phyloP scores from a whole-genome alignment of 1,140 invertebrate genomes.

The Phymorhynchus buccinoides region DNA sequence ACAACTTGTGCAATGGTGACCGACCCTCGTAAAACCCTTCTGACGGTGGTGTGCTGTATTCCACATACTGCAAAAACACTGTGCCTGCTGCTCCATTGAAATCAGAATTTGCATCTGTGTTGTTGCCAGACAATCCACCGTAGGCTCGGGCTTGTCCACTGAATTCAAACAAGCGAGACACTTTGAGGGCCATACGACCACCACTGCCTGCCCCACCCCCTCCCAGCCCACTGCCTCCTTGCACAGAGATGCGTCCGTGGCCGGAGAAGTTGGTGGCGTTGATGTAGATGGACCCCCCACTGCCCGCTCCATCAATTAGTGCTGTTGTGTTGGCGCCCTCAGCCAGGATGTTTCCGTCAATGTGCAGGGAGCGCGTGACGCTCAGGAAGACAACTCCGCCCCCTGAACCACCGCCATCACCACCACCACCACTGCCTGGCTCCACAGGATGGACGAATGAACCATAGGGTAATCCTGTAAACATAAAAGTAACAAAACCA shows the following conservation, averaged over 20 bases:
- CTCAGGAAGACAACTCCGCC: conserved; percentile 58
- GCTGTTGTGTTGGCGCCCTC: conserved; percentile 48
- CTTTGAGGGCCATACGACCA: conserved; percentile 59
- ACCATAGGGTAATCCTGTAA: conserved; percentile 57
- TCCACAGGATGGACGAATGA: conserved; percentile 58
- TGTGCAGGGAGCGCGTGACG: conserved; percentile 54
- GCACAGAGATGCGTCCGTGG: conserved; percentile 54
- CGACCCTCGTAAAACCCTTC: conserved; percentile 43
- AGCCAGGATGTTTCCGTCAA: conserved; percentile 57
- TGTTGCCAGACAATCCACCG: conserved; percentile 50
- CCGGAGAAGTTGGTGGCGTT: conserved; percentile 60
- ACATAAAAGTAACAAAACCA: no score
- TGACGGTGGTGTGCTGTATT: conserved; percentile 47
- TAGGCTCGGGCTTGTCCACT: conserved; percentile 54
- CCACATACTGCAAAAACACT: conserved; percentile 53
- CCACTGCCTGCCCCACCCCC: conserved; percentile 58
- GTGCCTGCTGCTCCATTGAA: conserved; percentile 61
- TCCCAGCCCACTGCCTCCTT: conserved; percentile 44
- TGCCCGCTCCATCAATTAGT: conserved; percentile 58
- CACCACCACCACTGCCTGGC: conserved; percentile 59
- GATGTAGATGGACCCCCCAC: conserved; percentile 61
- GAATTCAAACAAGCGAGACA: conserved; percentile 56
- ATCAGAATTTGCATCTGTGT: conserved; percentile 42
- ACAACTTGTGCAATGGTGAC: conserved; percentile 53
- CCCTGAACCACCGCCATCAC: conserved; percentile 50